Base-by-base conservation (phyloP, 2,797 vertebrate genomes). In the Basileuterus tristriatus region DNA sequence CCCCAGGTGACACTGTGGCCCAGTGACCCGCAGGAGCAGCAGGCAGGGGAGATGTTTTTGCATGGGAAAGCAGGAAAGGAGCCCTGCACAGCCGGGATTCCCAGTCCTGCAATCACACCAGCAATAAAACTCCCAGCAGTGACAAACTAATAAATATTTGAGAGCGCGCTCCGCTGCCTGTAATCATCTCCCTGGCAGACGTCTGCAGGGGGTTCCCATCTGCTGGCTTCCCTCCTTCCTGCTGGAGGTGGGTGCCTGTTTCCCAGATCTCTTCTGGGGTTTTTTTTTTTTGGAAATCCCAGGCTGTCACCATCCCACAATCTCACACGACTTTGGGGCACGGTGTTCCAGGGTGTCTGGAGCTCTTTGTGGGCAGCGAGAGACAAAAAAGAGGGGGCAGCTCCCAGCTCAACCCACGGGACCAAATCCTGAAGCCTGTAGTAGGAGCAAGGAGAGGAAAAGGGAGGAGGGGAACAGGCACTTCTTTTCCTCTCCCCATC, bases 101-200 rank as follows among this genome's bases (percentile, higher is more conserved):
- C 81, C 90, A 87, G 76, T 18, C 5, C 75, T 6, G 22, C 89
- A 18, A 65, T 83, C 85, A 93, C 83, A 76, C 74, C 44, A 49
- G 79, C 83, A 41, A 83, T 83, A 90, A 90, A 96, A 89, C 87
- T 91, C 87, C 80, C 81, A 72, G 95, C 93, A 93, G 70, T 4
- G 59, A 92, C 92, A 90, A 85, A 82, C 83, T 91, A 93, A 94
- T 94, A 94, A 93, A 92, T 93, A 94, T 86, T 90, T 90, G 79
- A 94, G 93, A 47, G 82, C 1, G 27, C 2, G 8, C 82, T 70
- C 59, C 9, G 2, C 81, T 55, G 83, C n/a, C 83, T 90, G 87
- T 19, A 76, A 94, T 90, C 89, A 60, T 90, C 69, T 84, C 84
- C 72, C 82, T 55, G 68, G 84, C 87, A 95, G 84, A 56, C 53